Base-by-base conservation (phyloP, 2,113 vertebrate species). In the Etheostoma cragini region DNA sequence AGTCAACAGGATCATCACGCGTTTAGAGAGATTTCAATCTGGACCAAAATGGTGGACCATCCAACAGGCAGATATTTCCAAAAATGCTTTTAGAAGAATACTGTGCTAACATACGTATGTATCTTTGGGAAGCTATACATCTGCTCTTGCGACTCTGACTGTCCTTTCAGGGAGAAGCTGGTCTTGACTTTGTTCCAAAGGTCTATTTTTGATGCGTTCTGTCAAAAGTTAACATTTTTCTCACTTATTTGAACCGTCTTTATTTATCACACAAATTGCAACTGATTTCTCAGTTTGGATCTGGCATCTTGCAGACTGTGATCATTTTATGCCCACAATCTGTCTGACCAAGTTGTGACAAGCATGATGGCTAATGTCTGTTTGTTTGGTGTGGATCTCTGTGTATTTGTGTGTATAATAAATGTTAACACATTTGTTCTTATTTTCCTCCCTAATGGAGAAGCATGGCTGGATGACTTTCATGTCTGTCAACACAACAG, bases 221-320 rank as follows among this genome's bases (percentile, higher is more conserved):
- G 11, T 63, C 22, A 33, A 71, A 42, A 80, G 47, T 82, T 68
- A 62, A 65, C 19, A 53, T 72, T 76, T 74, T 33, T 67, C 47
- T 66, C 76, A 42, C 61, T 82, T 26, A 33, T 82, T 84, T 65
- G 42, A 80, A 76, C 88, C 83, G 79, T 85, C 52, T 80, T 80
- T 83, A 82, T 90, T 82, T 72, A 66, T 75, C 68, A 69, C 56
- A 72, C 54, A 3, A 80, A 52, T 68, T 54, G 38, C 3, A 26
- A n/a, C 52, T 68, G 85, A 83, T 65, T 69, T 47, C 72, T 77
- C 66, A 73, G 65, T 78, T 72, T 64, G 66, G 72, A 72, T 78
- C 33, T 72, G 50, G 70, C 70, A 30, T 64, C 26, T 69, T 26
- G 56, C 66, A 72, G 75, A 68, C 71, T 85, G 63, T 74, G 75